Percentiles rank a stretch among this genome's conserved stretches.
Evolutionary conservation across 2,797 vertebrate genomes (phyloP).

Genomic region (Nasua narica): DNA sequence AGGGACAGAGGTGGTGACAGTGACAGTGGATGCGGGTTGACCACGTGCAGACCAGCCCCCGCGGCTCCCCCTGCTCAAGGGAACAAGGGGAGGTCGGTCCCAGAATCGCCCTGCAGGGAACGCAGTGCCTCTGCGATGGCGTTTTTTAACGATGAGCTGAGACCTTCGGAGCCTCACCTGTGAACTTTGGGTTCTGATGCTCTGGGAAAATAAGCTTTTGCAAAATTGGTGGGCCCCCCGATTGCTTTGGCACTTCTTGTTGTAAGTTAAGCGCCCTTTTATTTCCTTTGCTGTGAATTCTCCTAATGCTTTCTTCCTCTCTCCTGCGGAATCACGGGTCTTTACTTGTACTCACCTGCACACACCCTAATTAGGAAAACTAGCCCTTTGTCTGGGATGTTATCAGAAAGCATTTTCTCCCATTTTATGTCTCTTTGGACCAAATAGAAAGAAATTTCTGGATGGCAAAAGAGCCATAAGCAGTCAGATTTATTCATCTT

Average conservation of each 20-base stretch:
- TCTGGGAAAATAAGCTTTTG: neutral
- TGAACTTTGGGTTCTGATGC: neutral
- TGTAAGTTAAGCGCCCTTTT: no score
- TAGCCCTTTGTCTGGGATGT: neutral
- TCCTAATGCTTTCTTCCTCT: neutral
- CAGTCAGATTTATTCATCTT: neutral
- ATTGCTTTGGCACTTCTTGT: neutral
- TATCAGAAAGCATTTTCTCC: neutral
- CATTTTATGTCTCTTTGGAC: neutral
- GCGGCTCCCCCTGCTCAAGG: neutral
- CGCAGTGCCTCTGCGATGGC: neutral
- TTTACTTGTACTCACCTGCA: neutral
- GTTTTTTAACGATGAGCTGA: neutral
- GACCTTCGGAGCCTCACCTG: neutral
- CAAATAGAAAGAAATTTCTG: neutral
- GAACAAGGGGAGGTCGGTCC: no score
- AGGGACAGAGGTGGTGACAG: neutral
- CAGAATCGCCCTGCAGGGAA: no score
- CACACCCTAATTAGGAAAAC: neutral
- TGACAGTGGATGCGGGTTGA: neutral
- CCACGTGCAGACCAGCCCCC: fast-evolving
- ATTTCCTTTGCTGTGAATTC: neutral
- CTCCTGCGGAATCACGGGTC: neutral
- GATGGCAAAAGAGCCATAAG: neutral
- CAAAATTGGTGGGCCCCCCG: neutral